Base-by-base conservation (phyloP, 2,888 invertebrate genomes). In the Xiphydria camelus region DNA sequence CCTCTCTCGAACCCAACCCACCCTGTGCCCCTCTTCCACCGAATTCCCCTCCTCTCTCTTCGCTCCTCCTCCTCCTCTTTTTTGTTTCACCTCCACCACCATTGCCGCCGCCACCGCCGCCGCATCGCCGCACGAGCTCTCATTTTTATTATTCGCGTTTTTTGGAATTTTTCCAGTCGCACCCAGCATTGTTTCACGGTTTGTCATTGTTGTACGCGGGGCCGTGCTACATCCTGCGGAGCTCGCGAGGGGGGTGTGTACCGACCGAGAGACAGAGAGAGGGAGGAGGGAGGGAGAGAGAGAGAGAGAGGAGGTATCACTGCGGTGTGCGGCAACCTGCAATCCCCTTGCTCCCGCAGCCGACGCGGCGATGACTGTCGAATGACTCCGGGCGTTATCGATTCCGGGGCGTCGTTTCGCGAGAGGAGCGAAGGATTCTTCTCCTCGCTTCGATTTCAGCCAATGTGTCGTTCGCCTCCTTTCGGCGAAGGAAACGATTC, bases 101-200 rank as follows among this genome's bases (percentile, higher is more conserved):
- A 50, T 41, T 45, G 45, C 45, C 49, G 42, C 47, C 53, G 41
- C 47, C 49, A 39, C 42, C 39, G 47, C 47, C 47, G 47, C n/a
- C n/a, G n/a, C 41, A 46, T 50, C 57, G 57, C 59, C 63, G 57
- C 63, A 55, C 62, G 58, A 59, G 59, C 66, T 64, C 67, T 63
- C 68, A 64, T 70, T 72, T 73, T 72, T 73, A 70, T 73, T 72
- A 72, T 72, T 71, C 68, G 60, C 68, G 64, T 71, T 73, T 73
- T 73, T 73, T 71, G 73, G 72, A 73, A 74, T 73, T 74, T 75
- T 75, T 74, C 74, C 74, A 74, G 74, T 73, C 62, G 70, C 71
- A 65, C 70, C 70, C 69, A 63, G 73, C 73, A 75, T 75, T 75
- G 75, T 75, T 73, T 69, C 70, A 69, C 66, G 68, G 71, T 70